phyloP scores from a whole-genome alignment of 2,888 invertebrate species.

The Acleris literana region DNA sequence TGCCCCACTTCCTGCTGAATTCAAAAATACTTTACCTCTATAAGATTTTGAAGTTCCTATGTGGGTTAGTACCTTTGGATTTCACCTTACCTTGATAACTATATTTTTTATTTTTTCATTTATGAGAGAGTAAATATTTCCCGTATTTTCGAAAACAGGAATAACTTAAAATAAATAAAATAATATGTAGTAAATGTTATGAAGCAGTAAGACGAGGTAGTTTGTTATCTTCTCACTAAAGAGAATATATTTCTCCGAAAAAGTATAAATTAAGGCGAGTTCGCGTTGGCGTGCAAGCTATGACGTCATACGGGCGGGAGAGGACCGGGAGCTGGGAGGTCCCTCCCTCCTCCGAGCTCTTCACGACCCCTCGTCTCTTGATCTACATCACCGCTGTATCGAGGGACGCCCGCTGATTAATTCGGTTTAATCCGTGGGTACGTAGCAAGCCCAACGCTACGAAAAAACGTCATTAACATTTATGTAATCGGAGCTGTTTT shows the following conservation, averaged over 20 bases:
- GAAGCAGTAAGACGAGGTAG: neutral
- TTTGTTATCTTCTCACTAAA: slow-evolving; percentile 21
- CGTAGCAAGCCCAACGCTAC: neutral
- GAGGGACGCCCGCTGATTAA: slow-evolving; percentile 47
- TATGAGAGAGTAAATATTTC: too few species aligned
- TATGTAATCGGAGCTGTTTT: too few species aligned
- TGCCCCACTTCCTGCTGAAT: too few species aligned
- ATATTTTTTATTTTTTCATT: too few species aligned
- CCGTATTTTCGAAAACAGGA: too few species aligned
- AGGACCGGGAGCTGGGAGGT: slow-evolving; percentile 36
- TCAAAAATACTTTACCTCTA: too few species aligned
- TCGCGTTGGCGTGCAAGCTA: slow-evolving; percentile 42
- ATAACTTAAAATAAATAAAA: neutral
- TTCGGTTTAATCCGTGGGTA: slow-evolving; percentile 44
- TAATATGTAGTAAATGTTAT: neutral
- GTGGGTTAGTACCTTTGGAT: too few species aligned
- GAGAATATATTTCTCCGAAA: slow-evolving; percentile 27
- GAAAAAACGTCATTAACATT: too few species aligned
- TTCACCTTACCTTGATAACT: too few species aligned
- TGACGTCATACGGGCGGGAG: slow-evolving; percentile 53
- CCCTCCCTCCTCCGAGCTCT: slow-evolving; percentile 31
- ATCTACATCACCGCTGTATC: slow-evolving; percentile 34
- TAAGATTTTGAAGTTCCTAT: too few species aligned
- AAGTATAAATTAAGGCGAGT: slow-evolving; percentile 45
- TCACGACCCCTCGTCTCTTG: slow-evolving; percentile 26